These are phyloP conservation scores for Sebastes jordani DNA, from an alignment of 2,797 vertebrate genomes.

Conservation along the genomic window DNA sequence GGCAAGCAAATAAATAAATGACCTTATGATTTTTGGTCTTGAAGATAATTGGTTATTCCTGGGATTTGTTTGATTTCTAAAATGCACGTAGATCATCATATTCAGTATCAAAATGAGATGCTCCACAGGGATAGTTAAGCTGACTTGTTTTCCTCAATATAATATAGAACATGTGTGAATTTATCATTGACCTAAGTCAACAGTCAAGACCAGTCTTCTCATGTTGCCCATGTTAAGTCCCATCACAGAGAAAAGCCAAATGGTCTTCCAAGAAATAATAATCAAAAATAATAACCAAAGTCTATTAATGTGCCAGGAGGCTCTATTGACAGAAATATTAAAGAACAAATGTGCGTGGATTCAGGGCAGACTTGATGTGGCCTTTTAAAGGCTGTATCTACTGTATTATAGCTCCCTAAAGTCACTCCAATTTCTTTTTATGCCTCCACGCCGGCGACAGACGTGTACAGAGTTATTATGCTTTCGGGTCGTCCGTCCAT, in stretches of 20 bases:
- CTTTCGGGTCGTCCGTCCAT: no score
- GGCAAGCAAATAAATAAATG: background rate
- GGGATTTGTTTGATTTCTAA: background rate
- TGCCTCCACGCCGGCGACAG: no score
- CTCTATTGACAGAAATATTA: background rate
- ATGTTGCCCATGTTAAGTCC: background rate
- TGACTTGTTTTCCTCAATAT: background rate
- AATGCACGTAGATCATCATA: background rate
- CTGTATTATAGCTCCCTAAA: background rate
- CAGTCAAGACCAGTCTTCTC: background rate
- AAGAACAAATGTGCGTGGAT: background rate
- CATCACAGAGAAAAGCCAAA: background rate
- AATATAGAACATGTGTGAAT: background rate
- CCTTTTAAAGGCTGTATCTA: background rate
- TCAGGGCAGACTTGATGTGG: background rate
- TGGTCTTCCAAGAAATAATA: background rate
- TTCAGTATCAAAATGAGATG: background rate
- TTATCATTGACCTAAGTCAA: conserved; percentile 1
- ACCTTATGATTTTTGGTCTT: background rate
- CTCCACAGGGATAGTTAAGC: background rate
- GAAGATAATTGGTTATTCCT: background rate
- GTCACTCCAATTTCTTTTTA: background rate
- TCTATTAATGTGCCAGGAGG: background rate
- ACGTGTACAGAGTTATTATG: no score
- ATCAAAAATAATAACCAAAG: background rate